Percentiles rank a stretch among this genome's conserved stretches.
Conservation (phyloP, 2,888 invertebrate species). For the Phyllotreta striolata region DNA sequence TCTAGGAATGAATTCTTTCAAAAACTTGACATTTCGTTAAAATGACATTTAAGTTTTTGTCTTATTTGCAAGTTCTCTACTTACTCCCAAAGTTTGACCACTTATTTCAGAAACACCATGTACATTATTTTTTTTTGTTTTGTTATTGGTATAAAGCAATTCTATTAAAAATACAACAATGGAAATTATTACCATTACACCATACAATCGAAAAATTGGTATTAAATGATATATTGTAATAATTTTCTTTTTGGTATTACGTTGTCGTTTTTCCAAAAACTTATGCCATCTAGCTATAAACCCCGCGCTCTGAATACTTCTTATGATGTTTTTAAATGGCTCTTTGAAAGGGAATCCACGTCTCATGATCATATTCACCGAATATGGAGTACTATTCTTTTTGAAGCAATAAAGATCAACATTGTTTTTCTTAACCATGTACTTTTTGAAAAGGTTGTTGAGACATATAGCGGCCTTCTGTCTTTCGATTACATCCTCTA, state of each 20-base stretch:
- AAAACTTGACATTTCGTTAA: too few relatives aligned
- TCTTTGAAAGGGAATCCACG: constrained; percentile 32
- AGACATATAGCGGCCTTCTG: constrained; percentile 29
- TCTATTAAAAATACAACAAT: constrained; percentile 1
- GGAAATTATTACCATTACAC: background rate
- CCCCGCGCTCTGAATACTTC: constrained; percentile 25
- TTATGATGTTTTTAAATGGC: constrained; percentile 25
- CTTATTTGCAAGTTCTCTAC: too few relatives aligned
- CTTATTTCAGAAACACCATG: too few relatives aligned
- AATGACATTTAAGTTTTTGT: too few relatives aligned
- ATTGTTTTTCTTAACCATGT: constrained; percentile 21
- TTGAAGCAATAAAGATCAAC: constrained; percentile 27
- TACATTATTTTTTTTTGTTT: too few relatives aligned
- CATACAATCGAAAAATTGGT: background rate
- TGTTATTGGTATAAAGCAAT: background rate
- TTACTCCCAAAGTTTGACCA: too few relatives aligned
- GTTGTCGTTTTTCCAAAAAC: constrained; percentile 3
- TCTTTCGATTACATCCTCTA: constrained; percentile 24
- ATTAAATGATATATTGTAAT: background rate
- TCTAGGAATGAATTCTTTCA: too few relatives aligned
- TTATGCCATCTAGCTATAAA: constrained; percentile 32
- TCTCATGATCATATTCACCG: constrained; percentile 32
- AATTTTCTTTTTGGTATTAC: background rate
- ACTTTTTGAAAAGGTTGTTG: constrained; percentile 22
- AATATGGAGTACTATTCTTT: constrained; percentile 19